phyloP scores from a whole-genome alignment of 2,888 invertebrate species.

The Scaptodrosophila latifasciaeformis region DNA sequence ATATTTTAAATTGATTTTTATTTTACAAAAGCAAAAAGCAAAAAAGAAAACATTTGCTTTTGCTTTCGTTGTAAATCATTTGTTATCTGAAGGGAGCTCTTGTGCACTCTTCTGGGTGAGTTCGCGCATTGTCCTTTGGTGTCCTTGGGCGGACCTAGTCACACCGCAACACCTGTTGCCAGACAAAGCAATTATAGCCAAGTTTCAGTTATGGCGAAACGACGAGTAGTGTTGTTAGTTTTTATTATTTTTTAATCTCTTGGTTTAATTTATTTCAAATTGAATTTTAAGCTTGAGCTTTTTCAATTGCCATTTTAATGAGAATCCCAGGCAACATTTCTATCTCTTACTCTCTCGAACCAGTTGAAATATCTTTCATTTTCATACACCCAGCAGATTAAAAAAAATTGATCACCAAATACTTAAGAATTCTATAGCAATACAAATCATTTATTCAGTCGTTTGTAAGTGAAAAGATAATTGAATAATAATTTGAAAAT shows the following conservation, averaged over 20 bases:
- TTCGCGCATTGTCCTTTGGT: constrained; percentile 29
- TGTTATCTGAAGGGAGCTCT: too few species aligned
- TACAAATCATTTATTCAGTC: constrained; percentile 15
- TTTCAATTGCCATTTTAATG: constrained; percentile 18
- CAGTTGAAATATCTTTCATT: too few species aligned
- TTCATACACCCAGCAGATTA: too few species aligned
- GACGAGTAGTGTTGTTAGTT: constrained; percentile 26
- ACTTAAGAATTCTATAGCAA: constrained; percentile 18
- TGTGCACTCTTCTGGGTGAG: too few species aligned
- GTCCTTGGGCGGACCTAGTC: constrained; percentile 24
- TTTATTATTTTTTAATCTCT: constrained; percentile 25
- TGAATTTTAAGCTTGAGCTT: constrained; percentile 20
- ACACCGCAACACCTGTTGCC: constrained; percentile 46
- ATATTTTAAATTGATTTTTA: constrained; percentile 31
- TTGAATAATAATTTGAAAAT: constrained; percentile 4
- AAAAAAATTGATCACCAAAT: too few species aligned
- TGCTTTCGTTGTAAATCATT: too few species aligned
- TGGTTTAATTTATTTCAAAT: constrained; percentile 28
- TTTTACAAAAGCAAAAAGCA: neutral
- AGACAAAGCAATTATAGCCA: constrained; percentile 3
- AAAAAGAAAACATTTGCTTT: neutral
- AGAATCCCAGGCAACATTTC: neutral
- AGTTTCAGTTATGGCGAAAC: neutral
- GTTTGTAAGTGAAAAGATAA: constrained; percentile 31
- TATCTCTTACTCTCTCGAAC: neutral